Evolutionary conservation across 2,113 vertebrate genomes (phyloP), one percentile per base, ranked within the genome.

Genomic region (Gulo gulo): DNA sequence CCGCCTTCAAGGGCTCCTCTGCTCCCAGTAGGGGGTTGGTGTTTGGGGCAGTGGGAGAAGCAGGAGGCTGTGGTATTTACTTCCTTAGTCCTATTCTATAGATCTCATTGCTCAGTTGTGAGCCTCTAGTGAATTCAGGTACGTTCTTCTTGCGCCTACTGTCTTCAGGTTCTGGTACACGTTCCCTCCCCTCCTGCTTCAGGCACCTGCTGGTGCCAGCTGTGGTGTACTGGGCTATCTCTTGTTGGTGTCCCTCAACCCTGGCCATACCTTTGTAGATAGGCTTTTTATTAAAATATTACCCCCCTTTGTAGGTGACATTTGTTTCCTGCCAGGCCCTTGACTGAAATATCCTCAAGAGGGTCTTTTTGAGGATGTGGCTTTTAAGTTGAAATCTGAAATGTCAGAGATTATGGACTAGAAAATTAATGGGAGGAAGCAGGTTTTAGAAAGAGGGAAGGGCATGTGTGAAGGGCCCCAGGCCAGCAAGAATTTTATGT

Each of bases 351-450:
- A 57, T 34, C 92, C 76, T 47, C 69, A 74, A 95, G 79, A 79
- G 24, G 31, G 42, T 69, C 57, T 89, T 94, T 92, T 65, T 80
- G 47, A 96, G 83, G 87, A 90, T 94, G 36, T 87, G 67, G 42
- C 23, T 89, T 94, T 97, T 95, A 50, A n/a, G n/a, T 57, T 79
- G 81, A 95, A 67, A 91, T 2, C 18, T 73, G 39, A 94, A 71
- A 95, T 95, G 26, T 59, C 67, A 87, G 61, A 97, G 79, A 86
- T 71, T 92, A 34, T 94, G 84, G 24, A 61, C 63, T 47, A 82
- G 63, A 10, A 36, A 52, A 81, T 59, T 76, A 94, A 52, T 82
- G 63, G 26, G 21, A 94, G 47, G 78, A 80, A 83, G 47, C 81
- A 7, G 24, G 16, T 74, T 96, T 95, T 80, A 96, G 59, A 80